Evolutionary conservation across 2,797 vertebrate genomes (phyloP).

Genomic region (Hipposideros larvatus): DNA sequence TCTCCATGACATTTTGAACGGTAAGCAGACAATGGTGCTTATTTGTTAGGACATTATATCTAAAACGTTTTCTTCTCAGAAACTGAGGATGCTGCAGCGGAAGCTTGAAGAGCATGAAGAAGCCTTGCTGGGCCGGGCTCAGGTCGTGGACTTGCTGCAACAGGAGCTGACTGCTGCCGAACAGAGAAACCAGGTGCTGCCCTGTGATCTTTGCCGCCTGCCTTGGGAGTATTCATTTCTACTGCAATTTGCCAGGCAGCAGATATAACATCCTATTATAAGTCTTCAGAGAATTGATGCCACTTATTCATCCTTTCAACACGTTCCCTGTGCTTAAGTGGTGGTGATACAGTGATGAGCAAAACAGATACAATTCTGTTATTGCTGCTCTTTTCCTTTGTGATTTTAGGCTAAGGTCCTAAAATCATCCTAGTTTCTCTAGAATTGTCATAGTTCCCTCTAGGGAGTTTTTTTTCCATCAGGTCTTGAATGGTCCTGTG

Average conservation of each 20-base stretch:
- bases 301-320: constrained; percentile 12
- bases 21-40: not conserved
- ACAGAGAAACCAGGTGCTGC: constrained; percentile 94
- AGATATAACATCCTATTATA: not conserved
- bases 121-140: constrained; percentile 90
- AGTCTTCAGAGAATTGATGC: not conserved
- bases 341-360: not conserved
- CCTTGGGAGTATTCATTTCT: not conserved
- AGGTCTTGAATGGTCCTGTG: not conserved
- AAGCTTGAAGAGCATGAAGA: constrained; percentile 93
- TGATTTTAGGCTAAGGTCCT: not conserved
- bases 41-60: not conserved
- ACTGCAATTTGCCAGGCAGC: not conserved
- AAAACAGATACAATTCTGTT: not conserved
- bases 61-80: constrained; percentile 76
- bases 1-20: constrained; percentile 32
- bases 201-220: not conserved
- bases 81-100: constrained; percentile 88
- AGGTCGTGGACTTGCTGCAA: constrained; percentile 95
- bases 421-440: constrained; percentile 9
- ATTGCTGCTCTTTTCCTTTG: constrained; percentile 39
- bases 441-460: constrained; percentile 40
- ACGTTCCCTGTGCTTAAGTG: not conserved
- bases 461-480: not conserved
- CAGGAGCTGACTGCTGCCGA: constrained; percentile 93